phyloP scores from a whole-genome alignment of 2,113 vertebrate species.

The Gallinago undulata region DNA sequence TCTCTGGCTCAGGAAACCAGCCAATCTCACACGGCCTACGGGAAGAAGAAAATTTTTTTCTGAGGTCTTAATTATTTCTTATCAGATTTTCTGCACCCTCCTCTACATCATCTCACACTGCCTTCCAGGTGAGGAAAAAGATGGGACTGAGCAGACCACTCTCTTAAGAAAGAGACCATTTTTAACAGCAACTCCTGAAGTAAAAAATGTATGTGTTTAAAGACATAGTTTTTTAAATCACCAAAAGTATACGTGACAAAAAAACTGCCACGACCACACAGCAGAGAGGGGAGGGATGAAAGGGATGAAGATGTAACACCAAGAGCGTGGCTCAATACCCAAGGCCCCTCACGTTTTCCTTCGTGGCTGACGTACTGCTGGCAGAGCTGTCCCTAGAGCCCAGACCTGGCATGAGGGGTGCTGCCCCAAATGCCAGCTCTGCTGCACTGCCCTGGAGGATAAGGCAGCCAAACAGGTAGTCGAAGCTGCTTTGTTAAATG shows the following conservation, averaged over 20 bases:
- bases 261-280: rapidly evolving
- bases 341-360: rapidly evolving
- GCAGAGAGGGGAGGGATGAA: background rate
- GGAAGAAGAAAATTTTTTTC: background rate
- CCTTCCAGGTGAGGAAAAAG: background rate
- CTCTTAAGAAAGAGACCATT: background rate
- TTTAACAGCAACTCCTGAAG: background rate
- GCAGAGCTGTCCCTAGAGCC: background rate
- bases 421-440: background rate
- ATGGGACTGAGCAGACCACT: background rate
- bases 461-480: background rate
- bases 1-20: background rate
- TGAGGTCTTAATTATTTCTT: slow-evolving; percentile 8
- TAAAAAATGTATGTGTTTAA: rapidly evolving
- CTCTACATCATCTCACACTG: background rate
- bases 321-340: background rate
- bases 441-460: background rate
- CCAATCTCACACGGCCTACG: background rate
- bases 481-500: background rate
- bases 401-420: background rate
- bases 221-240: rapidly evolving
- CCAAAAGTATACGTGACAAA: background rate
- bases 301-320: background rate
- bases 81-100: slow-evolving; percentile 15
- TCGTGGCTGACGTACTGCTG: background rate